These are phyloP conservation scores for Cyrtonyx montezumae DNA, from an alignment of 2,113 vertebrate genomes.

Conservation along the genomic window DNA sequence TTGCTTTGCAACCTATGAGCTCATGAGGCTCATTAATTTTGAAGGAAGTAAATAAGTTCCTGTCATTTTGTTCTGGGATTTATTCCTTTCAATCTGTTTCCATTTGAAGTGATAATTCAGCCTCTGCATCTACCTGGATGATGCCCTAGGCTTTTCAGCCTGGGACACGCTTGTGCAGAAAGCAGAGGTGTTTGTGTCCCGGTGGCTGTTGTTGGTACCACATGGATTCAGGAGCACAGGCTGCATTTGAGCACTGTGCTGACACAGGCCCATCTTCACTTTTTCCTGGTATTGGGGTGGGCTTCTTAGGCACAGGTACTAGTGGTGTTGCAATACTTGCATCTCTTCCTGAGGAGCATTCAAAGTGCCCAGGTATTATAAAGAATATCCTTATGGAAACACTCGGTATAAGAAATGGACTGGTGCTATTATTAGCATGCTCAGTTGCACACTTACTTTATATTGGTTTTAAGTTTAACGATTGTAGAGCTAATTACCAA, in stretches of 20 bases:
- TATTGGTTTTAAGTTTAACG: too few relatives aligned
- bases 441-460: too few relatives aligned
- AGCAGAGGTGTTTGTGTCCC: neutral
- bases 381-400: slow-evolving; percentile 60
- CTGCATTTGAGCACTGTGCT: rapidly evolving
- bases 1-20: slow-evolving; percentile 7
- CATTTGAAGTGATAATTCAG: neutral
- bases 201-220: neutral
- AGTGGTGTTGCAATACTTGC: neutral
- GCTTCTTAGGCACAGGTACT: neutral
- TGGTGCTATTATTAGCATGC: slow-evolving; percentile 50
- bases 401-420: neutral
- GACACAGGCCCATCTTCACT: rapidly evolving
- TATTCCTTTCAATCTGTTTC: slow-evolving; percentile 1
- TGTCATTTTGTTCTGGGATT: neutral
- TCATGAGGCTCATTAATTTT: slow-evolving; percentile 29
- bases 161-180: neutral
- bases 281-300: rapidly evolving
- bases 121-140: neutral
- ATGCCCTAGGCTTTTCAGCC: neutral
- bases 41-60: slow-evolving; percentile 20
- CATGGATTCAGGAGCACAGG: neutral
- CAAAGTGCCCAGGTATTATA: neutral
- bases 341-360: too few relatives aligned
- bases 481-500: too few relatives aligned